Evolutionary conservation across 2,797 vertebrate species (phyloP).

Genomic region (Threskiornis aethiopicus): DNA sequence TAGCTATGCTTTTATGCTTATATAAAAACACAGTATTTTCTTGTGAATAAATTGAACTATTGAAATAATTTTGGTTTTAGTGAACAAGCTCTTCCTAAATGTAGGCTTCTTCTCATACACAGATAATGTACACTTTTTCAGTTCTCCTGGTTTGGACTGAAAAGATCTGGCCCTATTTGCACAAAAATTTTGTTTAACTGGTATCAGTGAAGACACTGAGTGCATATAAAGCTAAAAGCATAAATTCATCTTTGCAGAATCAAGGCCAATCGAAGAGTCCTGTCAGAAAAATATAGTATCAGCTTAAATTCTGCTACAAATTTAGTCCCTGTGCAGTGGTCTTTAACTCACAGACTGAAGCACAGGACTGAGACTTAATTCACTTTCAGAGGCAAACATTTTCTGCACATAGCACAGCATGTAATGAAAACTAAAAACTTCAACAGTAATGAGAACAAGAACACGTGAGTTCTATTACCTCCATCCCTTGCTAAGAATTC

Average conservation of each 20-base stretch:
- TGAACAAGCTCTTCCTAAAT: neutral
- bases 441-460: neutral
- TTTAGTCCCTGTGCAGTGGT: neutral
- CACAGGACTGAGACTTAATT: neutral
- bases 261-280: neutral
- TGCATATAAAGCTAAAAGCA: neutral
- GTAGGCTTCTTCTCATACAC: neutral
- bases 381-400: neutral
- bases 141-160: neutral
- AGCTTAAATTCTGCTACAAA: neutral
- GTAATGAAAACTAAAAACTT: neutral
- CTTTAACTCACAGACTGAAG: neutral
- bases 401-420: neutral
- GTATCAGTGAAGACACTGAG: neutral
- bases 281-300: neutral
- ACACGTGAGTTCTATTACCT: neutral
- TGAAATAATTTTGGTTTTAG: neutral
- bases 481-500: neutral
- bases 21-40: neutral
- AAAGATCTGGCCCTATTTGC: neutral
- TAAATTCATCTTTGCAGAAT: neutral
- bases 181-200: neutral
- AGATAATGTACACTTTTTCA: neutral
- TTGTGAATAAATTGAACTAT: neutral
- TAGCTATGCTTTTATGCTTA: neutral